Base-by-base conservation (phyloP, 92 coral and sea anemone genomes). In the Porites divaricata region DNA sequence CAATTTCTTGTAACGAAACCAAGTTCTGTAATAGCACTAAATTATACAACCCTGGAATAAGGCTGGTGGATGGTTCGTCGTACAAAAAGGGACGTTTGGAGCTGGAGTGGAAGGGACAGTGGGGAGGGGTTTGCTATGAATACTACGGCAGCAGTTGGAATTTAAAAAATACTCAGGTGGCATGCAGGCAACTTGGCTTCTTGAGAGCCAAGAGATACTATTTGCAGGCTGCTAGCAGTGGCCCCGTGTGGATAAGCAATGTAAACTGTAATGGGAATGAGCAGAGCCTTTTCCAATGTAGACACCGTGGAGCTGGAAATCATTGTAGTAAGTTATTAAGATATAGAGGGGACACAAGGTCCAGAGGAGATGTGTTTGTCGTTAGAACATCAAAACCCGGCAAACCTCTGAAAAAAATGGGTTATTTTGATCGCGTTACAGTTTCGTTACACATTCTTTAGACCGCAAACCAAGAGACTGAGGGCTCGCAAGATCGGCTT, bases 161-260 rank as follows among this genome's bases (percentile, higher is more conserved):
- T 72, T 12, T 35, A 9, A 70, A 50, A 24, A 78, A 88, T 63
- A 84, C 91, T 1, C 22, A 41, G n/a, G 97, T 91, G 17, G 97
- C 95, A 0, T 93, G 97, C 56, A 85, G 91, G 74, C 89, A 91
- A 26, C 91, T 93, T 22, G 97, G 97, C 20, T 93, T 91, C 66
- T 74, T 75, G 16, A 76, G 91, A 0, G 93, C 88, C 8, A 89
- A 57, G 49, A 75, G 88, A n/a, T 77, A 81, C 22, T 80, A 88
- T 67, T 41, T 28, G 6, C 67, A 84, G 64, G 58, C 82, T 28
- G 85, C 80, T 49, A 88, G 82, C 17, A 67, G 54, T 41, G 95
- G 95, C 14, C 79, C 84, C 0, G 75, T 77, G 3, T 86, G 87
- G 91, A 62, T 91, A 64, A 85, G 80, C 59, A 80, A 71, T 56